Evolutionary conservation across 1,140 invertebrate genomes (phyloP), one percentile per base, ranked within the genome.

Genomic region (Aphelinus certus): DNA sequence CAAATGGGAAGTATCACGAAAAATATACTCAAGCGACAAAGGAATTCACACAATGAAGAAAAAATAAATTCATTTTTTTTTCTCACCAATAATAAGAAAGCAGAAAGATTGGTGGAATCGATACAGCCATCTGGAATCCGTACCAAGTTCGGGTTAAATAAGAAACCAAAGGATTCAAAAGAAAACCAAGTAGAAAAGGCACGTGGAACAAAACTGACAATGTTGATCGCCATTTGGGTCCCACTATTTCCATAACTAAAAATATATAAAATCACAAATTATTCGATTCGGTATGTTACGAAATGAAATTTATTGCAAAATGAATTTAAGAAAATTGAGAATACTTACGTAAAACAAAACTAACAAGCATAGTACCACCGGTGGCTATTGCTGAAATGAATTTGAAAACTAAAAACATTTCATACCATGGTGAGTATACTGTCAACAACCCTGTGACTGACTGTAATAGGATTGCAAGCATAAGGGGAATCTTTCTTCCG

Each of bases 111-210:
- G 93, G 91, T 26, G 94, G 94, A 45, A 94, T 81, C 0, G 94
- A 94, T 60, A 95, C 90, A 1, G 91, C 91, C 78, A 95, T 86
- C 86, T 95, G 94, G 63, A 94, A 93, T 68, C 89, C 89, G 2
- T 90, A 86, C 94, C 94, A 96, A 57, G 92, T 89, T 7, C 92
- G 88, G 2, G 94, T 88, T 70, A 90, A 91, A 70, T 87, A 91
- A 42, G 91, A 88, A 58, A 91, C 82, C 10, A 86, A 81, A 3
- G 90, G 85, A 77, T 90, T 88, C 45, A 88, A 77, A 69, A 90
- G 82, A 53, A 89, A 86, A 6, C 90, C 91, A 26, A 91, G 43
- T 61, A 88, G 78, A 60, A 88, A 88, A 26, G 88, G 86, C 3
- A 86, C 79, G 63, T 94, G 93, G 78, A 93, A 94, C 1, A 93